A percentile compares a stretch with the other conserved stretches of the same genome.
Conservation (phyloP, 2,888 invertebrate species). For the Parapristionchus giblindavisi region DNA sequence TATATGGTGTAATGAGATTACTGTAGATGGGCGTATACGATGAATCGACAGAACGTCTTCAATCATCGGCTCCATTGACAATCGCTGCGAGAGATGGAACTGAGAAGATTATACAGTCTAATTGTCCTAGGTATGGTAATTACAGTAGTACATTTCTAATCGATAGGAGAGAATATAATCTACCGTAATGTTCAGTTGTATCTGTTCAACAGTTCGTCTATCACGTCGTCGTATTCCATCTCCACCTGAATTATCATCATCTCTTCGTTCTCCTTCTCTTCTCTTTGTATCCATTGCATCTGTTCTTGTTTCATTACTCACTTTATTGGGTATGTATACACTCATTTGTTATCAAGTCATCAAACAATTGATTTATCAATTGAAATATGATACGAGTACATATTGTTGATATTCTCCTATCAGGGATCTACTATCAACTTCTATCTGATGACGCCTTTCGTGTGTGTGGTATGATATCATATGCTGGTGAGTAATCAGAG, state of each 20-base stretch:
- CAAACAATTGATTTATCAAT: not conserved
- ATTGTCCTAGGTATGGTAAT: constrained; percentile 20
- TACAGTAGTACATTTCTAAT: no score
- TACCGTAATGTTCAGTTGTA: no score
- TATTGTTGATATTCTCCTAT: not conserved
- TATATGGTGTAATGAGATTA: not conserved
- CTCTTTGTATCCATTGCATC: constrained; percentile 4
- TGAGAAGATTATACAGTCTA: not conserved
- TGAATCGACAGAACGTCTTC: constrained; percentile 6
- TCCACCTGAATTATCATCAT: constrained; percentile 5
- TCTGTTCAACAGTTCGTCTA: constrained; percentile 27
- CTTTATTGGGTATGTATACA: constrained; percentile 17
- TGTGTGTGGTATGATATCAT: constrained; percentile 53
- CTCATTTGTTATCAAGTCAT: not conserved
- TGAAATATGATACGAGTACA: not conserved
- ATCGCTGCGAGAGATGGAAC: constrained; percentile 22
- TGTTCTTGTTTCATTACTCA: constrained; percentile 3
- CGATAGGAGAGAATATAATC: not conserved
- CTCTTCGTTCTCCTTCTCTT: constrained; percentile 14
- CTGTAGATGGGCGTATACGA: constrained; percentile 23
- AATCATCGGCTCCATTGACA: not conserved
- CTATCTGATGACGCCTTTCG: constrained; percentile 53
- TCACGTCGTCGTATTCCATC: constrained; percentile 27
- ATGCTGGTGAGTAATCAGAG: constrained; percentile 44
- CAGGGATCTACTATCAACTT: constrained; percentile 59